Percentiles rank a stretch among this genome's conserved stretches.
phyloP scores from a whole-genome alignment of 2,797 vertebrate species.

The Buphagus erythrorhynchus region DNA sequence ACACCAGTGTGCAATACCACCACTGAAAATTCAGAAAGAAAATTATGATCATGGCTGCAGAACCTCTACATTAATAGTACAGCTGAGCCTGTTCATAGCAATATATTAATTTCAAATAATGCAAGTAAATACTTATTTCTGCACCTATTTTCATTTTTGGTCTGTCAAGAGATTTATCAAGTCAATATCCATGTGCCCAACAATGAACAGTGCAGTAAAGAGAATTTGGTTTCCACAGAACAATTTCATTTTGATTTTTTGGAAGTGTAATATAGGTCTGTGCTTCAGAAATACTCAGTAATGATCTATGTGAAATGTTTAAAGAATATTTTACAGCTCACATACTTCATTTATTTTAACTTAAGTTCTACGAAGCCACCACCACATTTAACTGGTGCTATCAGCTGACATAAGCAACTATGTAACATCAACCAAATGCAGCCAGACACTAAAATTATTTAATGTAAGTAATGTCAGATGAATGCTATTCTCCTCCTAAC shows the following conservation, averaged over 20 bases:
- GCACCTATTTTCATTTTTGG: not conserved
- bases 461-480: not conserved
- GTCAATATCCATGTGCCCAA: not conserved
- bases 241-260: not conserved
- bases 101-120: not conserved
- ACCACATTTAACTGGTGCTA: not conserved
- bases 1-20: not conserved
- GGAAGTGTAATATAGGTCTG: not conserved
- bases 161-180: not conserved
- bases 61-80: not conserved
- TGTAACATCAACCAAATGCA: not conserved
- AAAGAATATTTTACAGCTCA: not conserved
- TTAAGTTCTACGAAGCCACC: not conserved
- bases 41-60: rapidly evolving
- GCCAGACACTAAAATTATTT: not conserved
- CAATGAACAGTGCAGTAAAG: not conserved
- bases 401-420: not conserved
- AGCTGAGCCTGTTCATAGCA: not conserved
- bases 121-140: not conserved
- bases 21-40: not conserved
- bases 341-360: not conserved
- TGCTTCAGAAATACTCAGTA: not conserved
- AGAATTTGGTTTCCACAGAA: not conserved
- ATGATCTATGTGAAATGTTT: not conserved
- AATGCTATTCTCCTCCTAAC: not conserved